Evolutionary conservation across 2,113 vertebrate species (phyloP).

Genomic region (Eonycteris spelaea): DNA sequence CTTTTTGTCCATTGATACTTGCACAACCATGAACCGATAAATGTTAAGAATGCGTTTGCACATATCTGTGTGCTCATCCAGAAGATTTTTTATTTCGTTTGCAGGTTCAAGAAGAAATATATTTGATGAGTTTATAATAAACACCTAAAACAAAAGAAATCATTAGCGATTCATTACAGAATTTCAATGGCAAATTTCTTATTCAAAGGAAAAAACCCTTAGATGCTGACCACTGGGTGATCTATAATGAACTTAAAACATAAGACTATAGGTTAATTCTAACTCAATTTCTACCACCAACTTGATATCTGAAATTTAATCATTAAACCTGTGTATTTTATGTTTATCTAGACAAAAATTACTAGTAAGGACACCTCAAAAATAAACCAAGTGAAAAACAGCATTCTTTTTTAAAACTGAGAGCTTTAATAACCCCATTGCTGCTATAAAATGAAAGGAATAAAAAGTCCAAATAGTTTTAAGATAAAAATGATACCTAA

Average conservation of each 20-base stretch:
- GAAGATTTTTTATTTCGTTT: conserved; percentile 94
- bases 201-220: background rate
- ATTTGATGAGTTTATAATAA: conserved; percentile 97
- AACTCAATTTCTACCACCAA: background rate
- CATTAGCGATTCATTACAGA: conserved; percentile 5
- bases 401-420: conserved; percentile 16
- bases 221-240: background rate
- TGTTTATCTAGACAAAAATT: conserved; percentile 19
- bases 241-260: background rate
- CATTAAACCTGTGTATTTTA: conserved; percentile 13
- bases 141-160: conserved; percentile 86
- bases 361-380: background rate
- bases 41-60: conserved; percentile 99
- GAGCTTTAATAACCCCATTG: background rate
- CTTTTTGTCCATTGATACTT: conserved; percentile 99
- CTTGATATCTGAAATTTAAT: conserved; percentile 35
- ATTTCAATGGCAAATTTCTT: conserved; percentile 31
- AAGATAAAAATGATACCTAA: background rate
- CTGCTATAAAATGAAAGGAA: background rate
- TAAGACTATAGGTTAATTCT: conserved; percentile 13
- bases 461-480: conserved; percentile 1
- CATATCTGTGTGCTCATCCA: conserved; percentile 99
- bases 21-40: conserved; percentile 98
- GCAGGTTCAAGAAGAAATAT: conserved; percentile 97
- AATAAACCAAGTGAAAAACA: background rate